Evolutionary conservation across 1,140 invertebrate genomes (phyloP), one percentile per base, ranked within the genome.

Genomic region (Subanguina moxae): DNA sequence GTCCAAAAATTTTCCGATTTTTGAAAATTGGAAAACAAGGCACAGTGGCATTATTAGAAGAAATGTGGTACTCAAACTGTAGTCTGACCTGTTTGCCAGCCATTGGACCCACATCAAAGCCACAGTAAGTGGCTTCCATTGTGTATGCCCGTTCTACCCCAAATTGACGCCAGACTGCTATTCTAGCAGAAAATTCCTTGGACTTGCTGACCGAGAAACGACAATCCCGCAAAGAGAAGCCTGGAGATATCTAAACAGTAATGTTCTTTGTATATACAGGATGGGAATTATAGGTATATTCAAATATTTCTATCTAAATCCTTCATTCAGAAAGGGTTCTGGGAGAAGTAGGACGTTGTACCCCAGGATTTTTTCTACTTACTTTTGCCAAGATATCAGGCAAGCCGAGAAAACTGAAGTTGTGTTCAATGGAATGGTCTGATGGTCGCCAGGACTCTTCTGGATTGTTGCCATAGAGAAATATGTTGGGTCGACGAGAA

Each of bases 121-220:
- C 91, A 78, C 90, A 90, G 83, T 90, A 92, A 67, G 89, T 90
- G 57, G 89, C 90, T 82, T 93, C 91, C 88, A 93, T 88, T 5
- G 91, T 93, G 83, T 93, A 93, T 65, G 86, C 88, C 52, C 88
- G 83, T 21, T 82, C 52, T 32, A 93, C 87, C 17, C 88, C 88
- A 57, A 91, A 88, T 81, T 92, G 88, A 65, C 91, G 83, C 91
- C 91, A 93, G 32, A 91, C 86, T 0, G 90, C 88, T 58, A 93
- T 89, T 45, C 91, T 85, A 3, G 90, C 91, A 0, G 91, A 92
- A 58, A 89, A 87, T 84, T 93, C 91, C 64, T 91, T 88, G 63
- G 87, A 86, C 68, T 89, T 87, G 77, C 90, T 89, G 52, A 93
- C 87, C 57, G 88, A 86, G 84, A 89, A 93, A 57, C 87, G 89